Conservation (phyloP, 2,113 vertebrate species). For the Fulica atra region DNA sequence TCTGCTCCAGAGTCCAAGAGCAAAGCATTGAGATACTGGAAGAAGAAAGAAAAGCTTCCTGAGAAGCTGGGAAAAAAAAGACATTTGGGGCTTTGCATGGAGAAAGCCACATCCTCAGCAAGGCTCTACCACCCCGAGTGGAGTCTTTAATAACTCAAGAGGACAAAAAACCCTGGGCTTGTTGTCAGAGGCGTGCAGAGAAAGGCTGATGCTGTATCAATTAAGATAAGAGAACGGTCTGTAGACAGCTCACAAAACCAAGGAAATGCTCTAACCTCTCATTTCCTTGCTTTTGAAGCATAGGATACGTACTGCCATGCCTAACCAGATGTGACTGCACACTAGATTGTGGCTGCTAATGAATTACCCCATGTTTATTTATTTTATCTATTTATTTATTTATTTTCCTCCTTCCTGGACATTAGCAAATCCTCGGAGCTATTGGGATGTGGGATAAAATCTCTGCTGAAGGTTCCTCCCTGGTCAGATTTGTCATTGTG, state of each 20-base stretch:
- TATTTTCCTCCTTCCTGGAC: not conserved
- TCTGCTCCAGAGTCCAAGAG: not conserved
- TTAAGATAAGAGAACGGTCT: slow-evolving; percentile 35
- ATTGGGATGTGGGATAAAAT: not conserved
- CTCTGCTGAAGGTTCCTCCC: not conserved
- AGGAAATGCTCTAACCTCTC: slow-evolving; percentile 40
- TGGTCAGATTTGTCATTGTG: not conserved
- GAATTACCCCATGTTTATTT: not conserved
- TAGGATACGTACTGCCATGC: fast-evolving
- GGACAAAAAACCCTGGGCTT: not conserved
- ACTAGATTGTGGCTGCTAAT: not conserved
- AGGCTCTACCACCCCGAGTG: not conserved
- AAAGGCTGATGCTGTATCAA: slow-evolving; percentile 26
- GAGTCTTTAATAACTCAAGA: slow-evolving; percentile 11
- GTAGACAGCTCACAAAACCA: not conserved
- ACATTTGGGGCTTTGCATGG: not conserved
- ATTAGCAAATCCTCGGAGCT: not conserved
- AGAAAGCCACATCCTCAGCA: not conserved
- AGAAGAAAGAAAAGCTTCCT: not conserved
- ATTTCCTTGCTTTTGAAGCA: not conserved
- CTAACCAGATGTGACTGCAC: not conserved
- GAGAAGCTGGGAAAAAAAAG: not conserved
- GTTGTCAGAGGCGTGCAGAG: not conserved
- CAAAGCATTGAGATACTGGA: not conserved
- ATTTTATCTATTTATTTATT: not conserved